These are phyloP conservation scores for Ictalurus punctatus DNA, from an alignment of 2,113 vertebrate genomes.

Conservation along the genomic window DNA sequence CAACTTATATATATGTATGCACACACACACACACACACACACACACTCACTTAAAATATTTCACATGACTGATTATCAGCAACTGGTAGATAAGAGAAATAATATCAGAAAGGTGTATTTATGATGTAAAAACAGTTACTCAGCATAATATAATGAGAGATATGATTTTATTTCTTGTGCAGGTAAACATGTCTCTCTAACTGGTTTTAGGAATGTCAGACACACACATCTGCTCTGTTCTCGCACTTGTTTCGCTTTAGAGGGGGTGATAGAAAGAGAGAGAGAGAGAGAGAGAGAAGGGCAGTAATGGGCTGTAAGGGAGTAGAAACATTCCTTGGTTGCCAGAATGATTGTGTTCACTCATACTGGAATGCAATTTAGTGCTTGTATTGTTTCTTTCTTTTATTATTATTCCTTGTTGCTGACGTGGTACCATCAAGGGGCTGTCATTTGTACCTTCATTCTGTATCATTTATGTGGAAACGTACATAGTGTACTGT, in stretches of 20 bases:
- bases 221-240: neutral
- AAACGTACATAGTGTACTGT: neutral
- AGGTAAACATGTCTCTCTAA: neutral
- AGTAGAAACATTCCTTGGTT: neutral
- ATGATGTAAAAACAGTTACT: neutral
- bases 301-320: neutral
- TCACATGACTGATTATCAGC: neutral
- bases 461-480: neutral
- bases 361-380: neutral
- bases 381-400: neutral
- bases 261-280: neutral
- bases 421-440: neutral
- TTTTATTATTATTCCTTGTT: neutral
- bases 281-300: neutral
- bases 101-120: neutral
- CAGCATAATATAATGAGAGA: neutral
- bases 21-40: too few relatives aligned
- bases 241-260: neutral
- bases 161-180: neutral
- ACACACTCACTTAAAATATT: neutral
- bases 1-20: too few relatives aligned
- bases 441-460: neutral
- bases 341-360: neutral
- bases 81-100: neutral
- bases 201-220: neutral